Evolutionary conservation across 2,797 vertebrate species (phyloP), one percentile per base, ranked within the genome.

Genomic region (Chelon labrosus): DNA sequence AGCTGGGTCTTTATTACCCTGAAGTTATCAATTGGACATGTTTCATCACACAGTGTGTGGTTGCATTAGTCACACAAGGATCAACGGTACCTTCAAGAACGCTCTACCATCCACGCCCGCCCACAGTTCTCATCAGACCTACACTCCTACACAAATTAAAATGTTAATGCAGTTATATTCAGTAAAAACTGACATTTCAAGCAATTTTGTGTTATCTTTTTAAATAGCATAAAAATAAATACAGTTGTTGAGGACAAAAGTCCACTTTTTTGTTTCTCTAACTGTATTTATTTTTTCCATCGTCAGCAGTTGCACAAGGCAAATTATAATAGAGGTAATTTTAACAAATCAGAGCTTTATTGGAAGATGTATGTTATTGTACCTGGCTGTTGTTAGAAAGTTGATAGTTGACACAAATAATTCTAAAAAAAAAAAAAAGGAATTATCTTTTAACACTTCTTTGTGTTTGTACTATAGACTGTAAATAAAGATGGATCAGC

Each of bases 1-100:
- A 80, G 81, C 77, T 82, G 73, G 50, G 31, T 44, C 49, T 65
- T 79, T 60, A 84, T 67, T 70, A 56, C 80, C 82, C 79, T 75
- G 70, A 74, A 68, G 71, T 83, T 76, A 85, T 83, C 69, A 85
- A 79, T 74, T 83, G 61, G 84, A 62, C 84, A 64, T 47, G 65
- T 83, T 80, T 85, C 70, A 83, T 86, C 77, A 56, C 38, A 19
- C 67, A 51, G 62, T 74, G 76, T 82, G 77, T 64, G 67, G 70
- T 67, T 79, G 64, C 64, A 79, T 87, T 82, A 67, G 77, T 86
- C 73, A 77, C 79, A 72, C 64, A 51, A 51, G 54, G 57, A 77
- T 84, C 76, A 79, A 46, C 65, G 20, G 47, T 22, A 53, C 42
- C 58, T 73, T 65, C 47, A 60, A 65, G 62, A 78, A 54, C 10